Percentiles rank a stretch among this genome's conserved stretches.
These are phyloP conservation scores for Malurus splendens DNA, from an alignment of 2,797 vertebrate genomes.

Conservation along the genomic window DNA sequence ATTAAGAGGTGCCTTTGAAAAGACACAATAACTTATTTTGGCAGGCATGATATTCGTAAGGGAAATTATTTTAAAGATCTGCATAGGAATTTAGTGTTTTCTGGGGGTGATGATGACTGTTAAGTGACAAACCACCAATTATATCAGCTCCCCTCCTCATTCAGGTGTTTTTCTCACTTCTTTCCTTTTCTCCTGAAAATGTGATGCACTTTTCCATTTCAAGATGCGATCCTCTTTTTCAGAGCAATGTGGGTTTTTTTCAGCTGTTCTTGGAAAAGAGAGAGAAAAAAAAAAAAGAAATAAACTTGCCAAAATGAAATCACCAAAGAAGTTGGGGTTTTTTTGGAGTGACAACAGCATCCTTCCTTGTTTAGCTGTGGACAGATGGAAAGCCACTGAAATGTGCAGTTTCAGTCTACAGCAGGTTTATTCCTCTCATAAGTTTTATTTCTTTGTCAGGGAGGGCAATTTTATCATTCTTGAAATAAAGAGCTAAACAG, in stretches of 20 bases:
- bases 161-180: not conserved
- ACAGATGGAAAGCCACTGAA: not conserved
- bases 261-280: not conserved
- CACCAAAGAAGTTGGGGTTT: not conserved
- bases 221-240: not conserved
- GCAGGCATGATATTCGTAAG: not conserved
- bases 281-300: not conserved
- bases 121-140: not conserved
- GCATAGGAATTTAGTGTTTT: not conserved
- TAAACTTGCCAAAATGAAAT: not conserved
- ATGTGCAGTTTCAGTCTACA: not conserved
- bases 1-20: not conserved
- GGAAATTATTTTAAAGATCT: not conserved
- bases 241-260: not conserved
- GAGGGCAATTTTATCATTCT: not conserved
- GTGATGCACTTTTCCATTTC: not conserved
- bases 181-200: constrained; percentile 10
- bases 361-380: not conserved
- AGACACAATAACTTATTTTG: not conserved
- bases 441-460: constrained; percentile 12
- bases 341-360: not conserved
- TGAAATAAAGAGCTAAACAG: constrained; percentile 17
- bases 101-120: not conserved
- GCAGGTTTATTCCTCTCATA: not conserved
- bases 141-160: not conserved